phyloP scores from a whole-genome alignment of 2,113 vertebrate genomes.

The Lepisosteus osseus region DNA sequence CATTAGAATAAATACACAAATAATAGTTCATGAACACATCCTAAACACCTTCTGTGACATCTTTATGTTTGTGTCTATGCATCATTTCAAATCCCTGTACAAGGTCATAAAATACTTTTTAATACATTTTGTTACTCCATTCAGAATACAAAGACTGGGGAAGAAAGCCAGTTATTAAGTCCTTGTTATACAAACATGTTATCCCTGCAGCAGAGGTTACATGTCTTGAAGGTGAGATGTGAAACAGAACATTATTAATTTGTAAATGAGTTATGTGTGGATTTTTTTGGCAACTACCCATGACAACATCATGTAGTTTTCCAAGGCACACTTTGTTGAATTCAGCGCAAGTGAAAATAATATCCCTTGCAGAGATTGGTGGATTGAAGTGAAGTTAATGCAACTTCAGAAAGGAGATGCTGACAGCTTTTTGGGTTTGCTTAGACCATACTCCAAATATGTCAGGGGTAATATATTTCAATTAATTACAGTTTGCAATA shows the following conservation, averaged over 20 bases:
- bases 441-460: background rate
- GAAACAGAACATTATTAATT: background rate
- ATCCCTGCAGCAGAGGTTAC: background rate
- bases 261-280: background rate
- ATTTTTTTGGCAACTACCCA: background rate
- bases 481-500: background rate
- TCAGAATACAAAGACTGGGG: constrained; percentile 15
- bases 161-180: constrained; percentile 1
- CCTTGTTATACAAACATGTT: background rate
- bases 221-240: background rate
- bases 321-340: background rate
- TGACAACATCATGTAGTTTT: background rate
- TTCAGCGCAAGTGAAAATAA: background rate
- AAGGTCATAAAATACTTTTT: too few relatives aligned
- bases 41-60: too few relatives aligned
- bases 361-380: background rate
- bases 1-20: too few relatives aligned
- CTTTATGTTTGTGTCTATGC: too few relatives aligned
- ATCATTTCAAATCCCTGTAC: too few relatives aligned
- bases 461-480: background rate
- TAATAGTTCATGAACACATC: too few relatives aligned
- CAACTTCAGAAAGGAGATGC: background rate
- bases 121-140: fast-evolving
- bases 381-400: background rate
- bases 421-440: background rate